Evolutionary conservation across 1,140 invertebrate genomes (phyloP).

Genomic region (Lordiphosa stackelbergi): DNA sequence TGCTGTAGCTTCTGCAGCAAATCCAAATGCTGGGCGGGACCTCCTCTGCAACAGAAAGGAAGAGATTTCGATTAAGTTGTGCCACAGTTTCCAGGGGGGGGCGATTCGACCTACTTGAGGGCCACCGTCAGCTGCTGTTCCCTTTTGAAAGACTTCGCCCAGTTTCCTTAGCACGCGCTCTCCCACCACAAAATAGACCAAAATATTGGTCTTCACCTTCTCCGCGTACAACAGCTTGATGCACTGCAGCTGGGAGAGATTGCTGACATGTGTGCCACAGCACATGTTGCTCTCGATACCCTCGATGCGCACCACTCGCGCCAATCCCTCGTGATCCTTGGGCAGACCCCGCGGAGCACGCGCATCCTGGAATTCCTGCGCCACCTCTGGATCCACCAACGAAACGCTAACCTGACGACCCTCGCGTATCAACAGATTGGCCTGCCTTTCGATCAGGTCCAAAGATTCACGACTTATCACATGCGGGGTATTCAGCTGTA

Average conservation of each 20-base stretch:
- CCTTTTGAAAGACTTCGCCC: constrained; percentile 80
- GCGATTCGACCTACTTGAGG: constrained; percentile 74
- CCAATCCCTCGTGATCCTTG: constrained; percentile 84
- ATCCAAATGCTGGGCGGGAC: constrained; percentile 82
- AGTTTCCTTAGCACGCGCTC: constrained; percentile 82
- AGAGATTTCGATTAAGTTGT: too few relatives aligned
- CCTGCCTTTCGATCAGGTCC: constrained; percentile 80
- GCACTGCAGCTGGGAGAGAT: constrained; percentile 86
- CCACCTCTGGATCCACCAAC: constrained; percentile 81
- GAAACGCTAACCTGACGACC: constrained; percentile 81
- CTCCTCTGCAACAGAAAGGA: constrained; percentile 78
- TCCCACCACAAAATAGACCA: constrained; percentile 85
- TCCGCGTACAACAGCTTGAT: constrained; percentile 85
- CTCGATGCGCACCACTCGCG: constrained; percentile 85
- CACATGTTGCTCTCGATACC: constrained; percentile 88
- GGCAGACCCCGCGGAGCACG: constrained; percentile 82
- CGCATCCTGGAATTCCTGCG: constrained; percentile 55
- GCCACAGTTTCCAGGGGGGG: too few relatives aligned
- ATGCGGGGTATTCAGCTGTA: constrained; percentile 81
- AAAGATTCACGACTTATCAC: constrained; percentile 78
- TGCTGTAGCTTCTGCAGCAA: constrained; percentile 85
- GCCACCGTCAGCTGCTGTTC: constrained; percentile 83
- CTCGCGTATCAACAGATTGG: constrained; percentile 84
- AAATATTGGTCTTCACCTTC: constrained; percentile 83
- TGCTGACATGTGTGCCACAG: constrained; percentile 91